Conservation (phyloP, 2,888 invertebrate genomes). For the Listrodromus nycthemerus region DNA sequence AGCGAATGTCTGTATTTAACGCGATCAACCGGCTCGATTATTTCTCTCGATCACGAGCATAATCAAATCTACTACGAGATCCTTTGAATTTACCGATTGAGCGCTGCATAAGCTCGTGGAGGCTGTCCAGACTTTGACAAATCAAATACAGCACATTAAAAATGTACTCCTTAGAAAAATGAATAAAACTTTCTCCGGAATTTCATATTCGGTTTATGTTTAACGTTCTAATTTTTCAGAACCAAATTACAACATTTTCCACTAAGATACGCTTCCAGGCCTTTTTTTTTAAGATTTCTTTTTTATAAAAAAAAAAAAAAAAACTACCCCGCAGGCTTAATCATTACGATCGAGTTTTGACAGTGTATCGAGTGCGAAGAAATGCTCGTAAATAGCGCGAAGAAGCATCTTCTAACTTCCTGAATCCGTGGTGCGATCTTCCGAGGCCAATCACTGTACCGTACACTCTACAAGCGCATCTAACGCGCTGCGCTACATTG, state of each 20-base stretch:
- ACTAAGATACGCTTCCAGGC: no score
- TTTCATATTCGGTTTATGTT: no score
- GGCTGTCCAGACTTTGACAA: slow-evolving; percentile 47
- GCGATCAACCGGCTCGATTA: slow-evolving; percentile 45
- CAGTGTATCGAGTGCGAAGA: neutral
- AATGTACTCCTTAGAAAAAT: neutral
- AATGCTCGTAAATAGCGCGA: neutral
- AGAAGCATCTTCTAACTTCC: neutral
- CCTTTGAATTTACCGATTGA: slow-evolving; percentile 59
- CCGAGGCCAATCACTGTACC: slow-evolving; percentile 50
- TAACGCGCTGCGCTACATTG: slow-evolving; percentile 5
- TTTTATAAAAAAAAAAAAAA: neutral
- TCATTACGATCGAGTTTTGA: neutral
- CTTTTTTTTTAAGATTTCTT: neutral
- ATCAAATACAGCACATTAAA: neutral
- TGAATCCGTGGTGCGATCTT: neutral
- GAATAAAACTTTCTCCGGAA: no score
- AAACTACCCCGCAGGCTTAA: neutral
- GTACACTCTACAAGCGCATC: neutral
- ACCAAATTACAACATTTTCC: no score
- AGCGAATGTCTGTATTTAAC: slow-evolving; percentile 62
- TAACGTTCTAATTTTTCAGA: no score
- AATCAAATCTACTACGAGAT: slow-evolving; percentile 47
- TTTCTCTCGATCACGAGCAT: slow-evolving; percentile 34
- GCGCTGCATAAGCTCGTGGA: slow-evolving; percentile 15